A percentile compares a stretch with the other conserved stretches of the same genome.
phyloP scores from a whole-genome alignment of 2,113 vertebrate species.

The Agapornis roseicollis region DNA sequence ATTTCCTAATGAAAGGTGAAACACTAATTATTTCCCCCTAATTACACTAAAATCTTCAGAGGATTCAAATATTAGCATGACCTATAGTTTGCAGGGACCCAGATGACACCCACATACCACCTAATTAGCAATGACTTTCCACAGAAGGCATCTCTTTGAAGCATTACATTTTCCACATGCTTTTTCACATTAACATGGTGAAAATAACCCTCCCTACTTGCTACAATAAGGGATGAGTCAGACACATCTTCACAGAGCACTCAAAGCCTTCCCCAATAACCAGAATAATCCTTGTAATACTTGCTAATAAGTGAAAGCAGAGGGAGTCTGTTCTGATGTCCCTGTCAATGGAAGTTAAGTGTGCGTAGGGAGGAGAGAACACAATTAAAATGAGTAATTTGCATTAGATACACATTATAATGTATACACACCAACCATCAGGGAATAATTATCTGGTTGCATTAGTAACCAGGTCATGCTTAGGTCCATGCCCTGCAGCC shows the following conservation, averaged over 20 bases:
- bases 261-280: not conserved
- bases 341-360: slow-evolving; percentile 39
- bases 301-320: slow-evolving; percentile 34
- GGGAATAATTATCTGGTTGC: slow-evolving; percentile 21
- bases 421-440: not conserved
- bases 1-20: slow-evolving; percentile 33
- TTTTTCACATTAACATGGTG: slow-evolving; percentile 27
- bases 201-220: slow-evolving; percentile 45
- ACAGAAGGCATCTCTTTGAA: slow-evolving; percentile 34
- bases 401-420: slow-evolving; percentile 7
- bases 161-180: slow-evolving; percentile 38
- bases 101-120: slow-evolving; percentile 41
- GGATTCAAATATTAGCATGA: slow-evolving; percentile 64
- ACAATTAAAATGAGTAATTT: slow-evolving; percentile 33
- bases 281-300: slow-evolving; percentile 31
- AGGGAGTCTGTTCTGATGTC: not conserved
- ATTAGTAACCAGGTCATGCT: slow-evolving; percentile 22
- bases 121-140: slow-evolving; percentile 61
- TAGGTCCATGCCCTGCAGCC: not conserved
- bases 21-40: slow-evolving; percentile 43
- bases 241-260: not conserved
- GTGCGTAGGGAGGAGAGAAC: not conserved
- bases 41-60: not conserved
- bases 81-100: slow-evolving; percentile 54
- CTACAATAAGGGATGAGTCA: slow-evolving; percentile 59